These are phyloP conservation scores for Chironomus tepperi DNA, from an alignment of 1,140 invertebrate species.

Conservation along the genomic window DNA sequence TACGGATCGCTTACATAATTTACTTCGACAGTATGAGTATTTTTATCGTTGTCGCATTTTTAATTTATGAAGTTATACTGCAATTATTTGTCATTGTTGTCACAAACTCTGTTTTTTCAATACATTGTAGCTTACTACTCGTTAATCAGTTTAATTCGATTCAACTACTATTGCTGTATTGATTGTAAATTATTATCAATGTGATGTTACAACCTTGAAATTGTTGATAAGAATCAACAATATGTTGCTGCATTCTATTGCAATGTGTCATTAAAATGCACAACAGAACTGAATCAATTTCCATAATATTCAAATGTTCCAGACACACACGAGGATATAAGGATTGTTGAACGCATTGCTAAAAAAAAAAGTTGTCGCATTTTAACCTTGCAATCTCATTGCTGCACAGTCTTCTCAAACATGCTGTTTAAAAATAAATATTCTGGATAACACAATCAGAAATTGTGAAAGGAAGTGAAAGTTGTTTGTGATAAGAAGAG, in stretches of 20 bases:
- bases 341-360: neutral
- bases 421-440: neutral
- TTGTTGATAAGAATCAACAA: neutral
- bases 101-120: no score
- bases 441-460: neutral
- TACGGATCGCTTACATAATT: constrained; percentile 7
- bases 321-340: no score
- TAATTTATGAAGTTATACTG: no score
- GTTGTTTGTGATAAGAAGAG: neutral
- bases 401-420: neutral
- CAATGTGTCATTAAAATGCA: no score
- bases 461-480: neutral
- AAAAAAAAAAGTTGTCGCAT: neutral
- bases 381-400: neutral
- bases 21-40: neutral
- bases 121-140: no score
- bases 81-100: no score
- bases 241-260: neutral
- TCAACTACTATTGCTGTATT: no score
- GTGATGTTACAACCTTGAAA: neutral
- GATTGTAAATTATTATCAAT: neutral
- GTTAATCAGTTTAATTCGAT: no score
- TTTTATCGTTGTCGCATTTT: neutral
- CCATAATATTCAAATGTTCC: no score
- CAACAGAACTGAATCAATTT: no score